Conservation (phyloP, 2,113 vertebrate species). For the Ia io region DNA sequence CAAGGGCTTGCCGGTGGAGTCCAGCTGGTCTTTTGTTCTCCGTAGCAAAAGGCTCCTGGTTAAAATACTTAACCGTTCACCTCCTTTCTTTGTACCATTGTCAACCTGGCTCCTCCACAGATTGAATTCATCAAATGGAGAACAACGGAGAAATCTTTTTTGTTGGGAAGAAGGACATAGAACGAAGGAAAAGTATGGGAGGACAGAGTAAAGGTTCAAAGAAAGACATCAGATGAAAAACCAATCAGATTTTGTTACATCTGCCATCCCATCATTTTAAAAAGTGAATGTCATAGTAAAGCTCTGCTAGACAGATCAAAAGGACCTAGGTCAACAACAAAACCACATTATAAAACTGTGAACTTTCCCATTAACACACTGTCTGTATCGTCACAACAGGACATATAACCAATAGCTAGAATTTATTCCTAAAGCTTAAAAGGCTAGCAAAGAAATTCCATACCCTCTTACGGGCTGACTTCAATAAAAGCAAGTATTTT, state of each 20-base stretch:
- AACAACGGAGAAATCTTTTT: conserved; percentile 92
- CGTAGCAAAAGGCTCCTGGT: conserved; percentile 91
- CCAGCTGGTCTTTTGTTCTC: conserved; percentile 91
- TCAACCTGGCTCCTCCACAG: conserved; percentile 97
- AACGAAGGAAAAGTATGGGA: not conserved
- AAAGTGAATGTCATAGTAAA: conserved; percentile 26
- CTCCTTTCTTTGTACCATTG: conserved; percentile 91
- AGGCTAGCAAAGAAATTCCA: conserved; percentile 4
- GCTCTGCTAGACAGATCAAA: conserved; percentile 27
- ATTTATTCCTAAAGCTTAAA: conserved; percentile 27
- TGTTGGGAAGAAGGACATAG: not conserved
- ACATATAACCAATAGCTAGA: not conserved
- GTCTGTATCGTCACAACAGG: not conserved
- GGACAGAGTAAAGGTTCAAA: not conserved
- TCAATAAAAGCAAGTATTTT: conserved; percentile 24
- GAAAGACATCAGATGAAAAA: not conserved
- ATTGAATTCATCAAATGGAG: conserved; percentile 94
- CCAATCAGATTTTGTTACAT: not conserved
- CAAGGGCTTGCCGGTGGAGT: conserved; percentile 91
- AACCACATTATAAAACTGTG: conserved; percentile 18
- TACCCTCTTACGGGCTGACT: not conserved
- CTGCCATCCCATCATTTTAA: not conserved
- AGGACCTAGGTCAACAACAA: not conserved
- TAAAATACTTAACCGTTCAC: conserved; percentile 92
- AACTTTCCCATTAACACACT: not conserved